These are phyloP conservation scores for Myzus persicae DNA, from an alignment of 1,140 invertebrate species.

Conservation along the genomic window DNA sequence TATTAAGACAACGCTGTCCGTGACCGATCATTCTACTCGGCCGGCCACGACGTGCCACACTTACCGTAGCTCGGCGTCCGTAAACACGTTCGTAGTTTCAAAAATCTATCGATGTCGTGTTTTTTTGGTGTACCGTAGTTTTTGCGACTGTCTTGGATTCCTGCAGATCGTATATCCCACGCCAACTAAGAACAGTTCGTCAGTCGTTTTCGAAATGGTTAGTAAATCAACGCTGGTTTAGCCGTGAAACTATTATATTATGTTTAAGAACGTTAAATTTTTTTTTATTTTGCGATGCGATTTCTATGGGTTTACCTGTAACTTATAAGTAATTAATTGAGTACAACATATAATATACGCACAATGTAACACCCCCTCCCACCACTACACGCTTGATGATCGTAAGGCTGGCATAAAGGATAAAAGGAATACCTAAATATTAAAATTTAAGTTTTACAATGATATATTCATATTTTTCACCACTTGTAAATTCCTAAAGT, in stretches of 20 bases:
- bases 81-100: background rate
- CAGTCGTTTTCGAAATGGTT: background rate
- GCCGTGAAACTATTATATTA: background rate
- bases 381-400: background rate
- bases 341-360: background rate
- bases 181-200: background rate
- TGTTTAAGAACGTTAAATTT: background rate
- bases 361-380: background rate
- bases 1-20: background rate
- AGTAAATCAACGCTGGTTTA: background rate
- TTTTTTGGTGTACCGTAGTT: background rate
- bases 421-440: too few species aligned
- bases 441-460: background rate
- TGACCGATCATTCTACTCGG: background rate
- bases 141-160: background rate
- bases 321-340: too few species aligned
- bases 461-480: background rate
- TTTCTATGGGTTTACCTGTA: too few species aligned
- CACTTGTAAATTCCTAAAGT: background rate
- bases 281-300: background rate
- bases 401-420: background rate
- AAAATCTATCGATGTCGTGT: background rate
- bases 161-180: background rate
- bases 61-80: background rate
- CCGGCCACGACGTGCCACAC: background rate